Evolutionary conservation across 2,113 vertebrate genomes (phyloP), one percentile per base, ranked within the genome.

Genomic region (Thalassarche chlororhynchos): DNA sequence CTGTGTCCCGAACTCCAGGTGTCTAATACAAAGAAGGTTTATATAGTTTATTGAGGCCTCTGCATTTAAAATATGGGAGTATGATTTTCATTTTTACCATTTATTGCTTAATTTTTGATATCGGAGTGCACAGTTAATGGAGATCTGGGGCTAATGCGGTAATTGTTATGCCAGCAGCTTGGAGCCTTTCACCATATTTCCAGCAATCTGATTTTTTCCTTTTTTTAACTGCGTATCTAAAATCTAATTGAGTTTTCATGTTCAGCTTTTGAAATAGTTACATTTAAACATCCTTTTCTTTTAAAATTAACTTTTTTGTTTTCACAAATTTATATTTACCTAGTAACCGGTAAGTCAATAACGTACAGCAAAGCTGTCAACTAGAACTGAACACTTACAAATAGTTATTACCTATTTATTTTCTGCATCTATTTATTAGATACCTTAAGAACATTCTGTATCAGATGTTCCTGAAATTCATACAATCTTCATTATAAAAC

Each of bases 41-140:
- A 13, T 79, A 0, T 54, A 80, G 60, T 95, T 96, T 84, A 4
- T 84, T 88, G 94, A 87, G 83, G 64, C 42, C 40, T 89, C 82
- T 83, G 64, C 58, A 8, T 57, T 91, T 93, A n/a, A 83, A 36
- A 26, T 66, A 16, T 2, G 40, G 66, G 54, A 83, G 78, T 69
- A 9, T 91, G 85, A 52, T 76, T 79, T 96, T 89, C 34, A 17
- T 90, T 97, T 94, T 96, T 49, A 71, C 71, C 84, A 31, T 92
- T 88, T 64, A 70, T 96, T 84, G 40, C 26, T 91, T 93, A 40
- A 66, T 68, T 96, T 92, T 91, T 93, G 64, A 29, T 74, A 38
- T 83, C 14, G 1, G n/a, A 58, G 44, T 88, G 81, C 71, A 76
- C 26, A 90, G 83, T 75, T 52, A 84, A 25, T 80, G 52, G 79